phyloP scores from a whole-genome alignment of 2,797 vertebrate genomes.

The Luscinia luscinia region DNA sequence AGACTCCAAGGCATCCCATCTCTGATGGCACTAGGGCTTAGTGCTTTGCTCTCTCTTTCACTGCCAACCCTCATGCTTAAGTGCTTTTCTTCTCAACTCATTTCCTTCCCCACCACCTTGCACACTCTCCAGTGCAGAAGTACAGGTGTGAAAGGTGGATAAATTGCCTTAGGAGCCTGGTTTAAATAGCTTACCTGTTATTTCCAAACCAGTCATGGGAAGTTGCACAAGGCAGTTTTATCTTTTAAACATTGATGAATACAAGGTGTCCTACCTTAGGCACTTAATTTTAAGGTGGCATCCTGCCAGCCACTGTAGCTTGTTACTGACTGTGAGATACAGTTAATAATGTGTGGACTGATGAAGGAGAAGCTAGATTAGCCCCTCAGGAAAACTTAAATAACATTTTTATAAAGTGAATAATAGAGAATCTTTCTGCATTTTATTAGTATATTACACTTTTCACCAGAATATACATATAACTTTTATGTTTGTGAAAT shows the following conservation, averaged over 20 bases:
- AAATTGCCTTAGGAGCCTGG: background rate
- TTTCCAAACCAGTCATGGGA: background rate
- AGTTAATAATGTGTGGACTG: background rate
- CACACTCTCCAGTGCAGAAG: background rate
- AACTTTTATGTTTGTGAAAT: background rate
- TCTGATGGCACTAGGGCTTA: background rate
- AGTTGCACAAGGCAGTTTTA: background rate
- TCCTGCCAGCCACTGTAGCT: background rate
- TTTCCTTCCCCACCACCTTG: background rate
- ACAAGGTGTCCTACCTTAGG: background rate
- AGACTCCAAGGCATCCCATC: background rate
- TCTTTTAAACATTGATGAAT: slow-evolving; percentile 15
- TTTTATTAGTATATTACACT: background rate
- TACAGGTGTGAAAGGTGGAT: background rate
- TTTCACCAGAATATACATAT: background rate
- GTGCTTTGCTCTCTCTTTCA: background rate
- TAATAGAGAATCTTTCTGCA: background rate
- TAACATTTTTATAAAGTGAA: background rate
- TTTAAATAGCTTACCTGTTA: slow-evolving; percentile 10
- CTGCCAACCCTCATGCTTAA: background rate
- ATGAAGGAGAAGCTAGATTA: background rate
- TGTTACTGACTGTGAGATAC: background rate
- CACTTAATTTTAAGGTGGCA: background rate
- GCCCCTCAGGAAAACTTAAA: background rate
- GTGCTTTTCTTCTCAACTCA: background rate